A percentile compares a stretch with the other conserved stretches of the same genome.
phyloP scores from a whole-genome alignment of 2,888 invertebrate species.

The Dryocosmus kuriphilus region DNA sequence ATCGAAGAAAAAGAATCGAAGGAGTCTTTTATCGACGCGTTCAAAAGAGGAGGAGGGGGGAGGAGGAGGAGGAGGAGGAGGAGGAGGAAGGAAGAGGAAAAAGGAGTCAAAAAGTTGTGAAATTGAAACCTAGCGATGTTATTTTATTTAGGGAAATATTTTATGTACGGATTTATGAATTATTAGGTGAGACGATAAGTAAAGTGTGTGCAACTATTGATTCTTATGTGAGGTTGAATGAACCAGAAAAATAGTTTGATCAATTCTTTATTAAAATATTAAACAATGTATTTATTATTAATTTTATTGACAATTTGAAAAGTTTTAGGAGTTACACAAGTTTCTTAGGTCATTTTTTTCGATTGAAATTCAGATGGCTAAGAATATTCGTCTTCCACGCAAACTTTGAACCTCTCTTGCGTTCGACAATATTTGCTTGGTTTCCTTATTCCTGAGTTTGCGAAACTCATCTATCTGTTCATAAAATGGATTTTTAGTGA shows the following conservation, averaged over 20 bases:
- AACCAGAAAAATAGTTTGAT: slow-evolving; percentile 45
- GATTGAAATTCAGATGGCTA: slow-evolving; percentile 43
- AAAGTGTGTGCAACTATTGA: slow-evolving; percentile 61
- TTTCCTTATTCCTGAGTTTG: slow-evolving; percentile 57
- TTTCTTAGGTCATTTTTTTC: no score
- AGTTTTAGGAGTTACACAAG: neutral
- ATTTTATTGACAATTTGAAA: neutral
- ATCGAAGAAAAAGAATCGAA: slow-evolving; percentile 18
- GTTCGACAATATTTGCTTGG: slow-evolving; percentile 58
- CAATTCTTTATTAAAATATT: neutral
- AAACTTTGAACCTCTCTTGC: slow-evolving; percentile 55
- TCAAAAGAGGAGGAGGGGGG: neutral
- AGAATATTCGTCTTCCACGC: slow-evolving; percentile 59
- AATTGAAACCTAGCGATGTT: slow-evolving; percentile 32
- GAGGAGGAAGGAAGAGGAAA: no score
- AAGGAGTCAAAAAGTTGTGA: neutral
- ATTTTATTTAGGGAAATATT: slow-evolving; percentile 60
- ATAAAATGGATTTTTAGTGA: neutral
- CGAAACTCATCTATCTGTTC: slow-evolving; percentile 65
- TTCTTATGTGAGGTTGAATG: slow-evolving; percentile 59
- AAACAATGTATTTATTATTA: neutral
- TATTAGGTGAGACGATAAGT: slow-evolving; percentile 57
- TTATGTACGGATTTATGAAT: slow-evolving; percentile 59
- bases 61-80: no score
- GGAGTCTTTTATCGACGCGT: neutral